These are phyloP conservation scores for Pelecanus crispus DNA, from an alignment of 2,113 vertebrate genomes.

Conservation along the genomic window DNA sequence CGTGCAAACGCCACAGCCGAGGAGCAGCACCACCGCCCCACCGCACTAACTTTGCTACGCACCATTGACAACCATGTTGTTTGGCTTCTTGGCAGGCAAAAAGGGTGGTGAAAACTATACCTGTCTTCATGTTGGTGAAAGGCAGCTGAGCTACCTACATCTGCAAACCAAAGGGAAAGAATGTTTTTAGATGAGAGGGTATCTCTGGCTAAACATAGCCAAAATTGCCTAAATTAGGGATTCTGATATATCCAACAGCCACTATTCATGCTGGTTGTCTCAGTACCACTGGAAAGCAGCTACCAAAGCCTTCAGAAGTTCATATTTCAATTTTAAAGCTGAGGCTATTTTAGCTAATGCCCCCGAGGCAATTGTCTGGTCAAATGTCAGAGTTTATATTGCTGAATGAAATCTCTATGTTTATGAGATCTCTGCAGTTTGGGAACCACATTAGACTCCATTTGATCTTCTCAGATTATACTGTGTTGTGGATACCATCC, in stretches of 20 bases:
- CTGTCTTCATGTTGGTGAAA: neutral
- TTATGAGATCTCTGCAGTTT: conserved; percentile 33
- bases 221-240: neutral
- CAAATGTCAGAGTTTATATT: conserved; percentile 54
- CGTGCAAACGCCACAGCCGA: fast-evolving
- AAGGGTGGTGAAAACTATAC: neutral
- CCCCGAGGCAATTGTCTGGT: conserved; percentile 37
- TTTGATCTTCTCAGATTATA: conserved; percentile 21
- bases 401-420: conserved; percentile 32
- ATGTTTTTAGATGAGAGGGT: neutral
- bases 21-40: neutral
- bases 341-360: conserved; percentile 49
- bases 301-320: conserved; percentile 43
- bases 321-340: conserved; percentile 54
- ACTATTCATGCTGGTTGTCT: neutral
- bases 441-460: neutral
- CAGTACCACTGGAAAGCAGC: neutral
- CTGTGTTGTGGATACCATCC: neutral
- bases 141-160: neutral
- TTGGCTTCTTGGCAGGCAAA: neutral
- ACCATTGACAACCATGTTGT: neutral
- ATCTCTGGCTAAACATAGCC: neutral
- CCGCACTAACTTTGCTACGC: fast-evolving
- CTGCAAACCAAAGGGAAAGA: neutral
- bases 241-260: neutral